phyloP scores from a whole-genome alignment of 2,888 invertebrate species.

The Bedellia somnulentella region DNA sequence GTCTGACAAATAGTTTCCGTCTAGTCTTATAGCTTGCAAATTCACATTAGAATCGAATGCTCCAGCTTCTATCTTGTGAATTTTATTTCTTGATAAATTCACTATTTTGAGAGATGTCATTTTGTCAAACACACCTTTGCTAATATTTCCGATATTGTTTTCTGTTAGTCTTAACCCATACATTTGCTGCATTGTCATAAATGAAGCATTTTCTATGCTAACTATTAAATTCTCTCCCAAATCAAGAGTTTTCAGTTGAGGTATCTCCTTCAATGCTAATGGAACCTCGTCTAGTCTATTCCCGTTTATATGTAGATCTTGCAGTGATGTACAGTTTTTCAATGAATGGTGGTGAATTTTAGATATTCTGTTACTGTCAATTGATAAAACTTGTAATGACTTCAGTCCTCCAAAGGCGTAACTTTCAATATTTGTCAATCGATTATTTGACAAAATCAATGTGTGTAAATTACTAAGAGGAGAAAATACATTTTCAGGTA shows the following conservation, averaged over 20 bases:
- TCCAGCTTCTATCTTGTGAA: constrained; percentile 75
- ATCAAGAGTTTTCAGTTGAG: constrained; percentile 77
- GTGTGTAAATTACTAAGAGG: constrained; percentile 79
- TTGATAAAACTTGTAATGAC: constrained; percentile 73
- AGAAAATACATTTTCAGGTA: constrained; percentile 78
- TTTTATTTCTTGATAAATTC: constrained; percentile 81
- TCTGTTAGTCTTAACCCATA: constrained; percentile 81
- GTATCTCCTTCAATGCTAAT: constrained; percentile 71
- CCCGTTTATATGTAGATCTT: constrained; percentile 81
- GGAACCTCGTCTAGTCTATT: constrained; percentile 79
- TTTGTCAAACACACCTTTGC: constrained; percentile 77
- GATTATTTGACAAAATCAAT: constrained; percentile 79
- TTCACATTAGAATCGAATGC: constrained; percentile 77
- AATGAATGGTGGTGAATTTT: constrained; percentile 75
- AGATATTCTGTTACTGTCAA: constrained; percentile 79
- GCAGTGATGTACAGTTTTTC: constrained; percentile 76
- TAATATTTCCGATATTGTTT: constrained; percentile 80
- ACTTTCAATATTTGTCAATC: constrained; percentile 72
- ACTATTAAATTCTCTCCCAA: constrained; percentile 84
- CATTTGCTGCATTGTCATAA: constrained; percentile 77
- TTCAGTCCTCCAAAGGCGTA: constrained; percentile 76
- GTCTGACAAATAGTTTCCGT: constrained; percentile 79
- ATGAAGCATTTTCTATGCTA: constrained; percentile 76
- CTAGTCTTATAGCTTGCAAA: constrained; percentile 78
- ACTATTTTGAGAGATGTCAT: constrained; percentile 79